phyloP scores from a whole-genome alignment of 2,113 vertebrate species.

The Neodon shergylaensis region DNA sequence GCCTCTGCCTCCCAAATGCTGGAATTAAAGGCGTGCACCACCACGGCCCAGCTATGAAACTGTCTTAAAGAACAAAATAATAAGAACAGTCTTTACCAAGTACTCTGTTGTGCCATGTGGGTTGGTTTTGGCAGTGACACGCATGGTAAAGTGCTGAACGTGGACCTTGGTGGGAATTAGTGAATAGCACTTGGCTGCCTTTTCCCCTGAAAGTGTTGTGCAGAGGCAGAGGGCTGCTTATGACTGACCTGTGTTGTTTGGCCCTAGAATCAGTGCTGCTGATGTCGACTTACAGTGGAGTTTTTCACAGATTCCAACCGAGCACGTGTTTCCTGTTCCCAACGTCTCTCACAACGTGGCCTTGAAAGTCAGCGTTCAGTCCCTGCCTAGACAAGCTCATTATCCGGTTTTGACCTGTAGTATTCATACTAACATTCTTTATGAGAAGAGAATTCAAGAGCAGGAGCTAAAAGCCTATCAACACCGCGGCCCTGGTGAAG shows the following conservation, averaged over 20 bases:
- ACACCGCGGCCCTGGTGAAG: conserved; percentile 66
- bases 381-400: conserved; percentile 96
- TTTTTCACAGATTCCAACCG: conserved; percentile 95
- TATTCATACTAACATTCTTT: conserved; percentile 94
- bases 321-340: conserved; percentile 97
- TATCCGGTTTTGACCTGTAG: conserved; percentile 96
- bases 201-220: neutral
- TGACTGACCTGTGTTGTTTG: conserved; percentile 55
- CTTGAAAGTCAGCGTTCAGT: conserved; percentile 97
- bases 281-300: conserved; percentile 95
- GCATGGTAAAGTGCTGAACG: neutral
- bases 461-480: conserved; percentile 79
- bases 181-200: neutral
- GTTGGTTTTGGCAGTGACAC: conserved; percentile 28
- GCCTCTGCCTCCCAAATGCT: neutral
- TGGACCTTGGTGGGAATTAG: conserved; percentile 2
- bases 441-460: conserved; percentile 87
- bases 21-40: neutral
- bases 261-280: conserved; percentile 95
- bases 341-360: conserved; percentile 97
- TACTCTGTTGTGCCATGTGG: neutral
- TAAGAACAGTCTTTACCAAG: neutral
- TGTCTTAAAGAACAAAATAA: neutral
- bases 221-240: neutral
- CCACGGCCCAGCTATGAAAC: neutral